Evolutionary conservation across 2,888 invertebrate species (phyloP).

Genomic region (Hyalella azteca): DNA sequence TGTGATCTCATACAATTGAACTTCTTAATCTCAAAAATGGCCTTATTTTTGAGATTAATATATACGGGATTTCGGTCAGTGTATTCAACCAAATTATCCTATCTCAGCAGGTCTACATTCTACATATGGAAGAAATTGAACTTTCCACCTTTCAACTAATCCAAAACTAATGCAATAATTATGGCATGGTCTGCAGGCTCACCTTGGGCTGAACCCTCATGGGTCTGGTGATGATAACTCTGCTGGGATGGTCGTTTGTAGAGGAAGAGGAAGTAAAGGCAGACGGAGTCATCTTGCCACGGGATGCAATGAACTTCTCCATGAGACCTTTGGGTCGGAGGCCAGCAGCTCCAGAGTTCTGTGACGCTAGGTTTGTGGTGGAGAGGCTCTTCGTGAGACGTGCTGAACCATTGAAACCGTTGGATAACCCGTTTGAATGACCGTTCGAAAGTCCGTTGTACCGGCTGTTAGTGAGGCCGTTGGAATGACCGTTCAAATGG

Average conservation of each 20-base stretch:
- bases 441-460: not conserved
- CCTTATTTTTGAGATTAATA: no score
- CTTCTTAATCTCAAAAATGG: no score
- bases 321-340: constrained; percentile 73
- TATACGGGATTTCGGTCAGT: no score
- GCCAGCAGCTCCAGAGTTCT: not conserved
- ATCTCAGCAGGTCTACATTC: no score
- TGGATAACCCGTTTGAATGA: not conserved
- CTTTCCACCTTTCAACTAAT: no score
- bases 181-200: no score
- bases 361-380: constrained; percentile 45
- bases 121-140: no score
- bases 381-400: constrained; percentile 40
- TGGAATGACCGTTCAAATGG: not conserved
- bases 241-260: constrained; percentile 60
- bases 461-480: no score
- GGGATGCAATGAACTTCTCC: constrained; percentile 82
- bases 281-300: constrained; percentile 70
- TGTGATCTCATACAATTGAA: no score
- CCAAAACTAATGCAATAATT: no score
- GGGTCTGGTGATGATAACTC: constrained; percentile 48
- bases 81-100: no score
- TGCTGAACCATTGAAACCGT: not conserved
- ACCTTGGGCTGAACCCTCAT: constrained; percentile 57
- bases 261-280: constrained; percentile 49